Evolutionary conservation across 2,113 vertebrate genomes (phyloP).

Genomic region (Excalfactoria chinensis): DNA sequence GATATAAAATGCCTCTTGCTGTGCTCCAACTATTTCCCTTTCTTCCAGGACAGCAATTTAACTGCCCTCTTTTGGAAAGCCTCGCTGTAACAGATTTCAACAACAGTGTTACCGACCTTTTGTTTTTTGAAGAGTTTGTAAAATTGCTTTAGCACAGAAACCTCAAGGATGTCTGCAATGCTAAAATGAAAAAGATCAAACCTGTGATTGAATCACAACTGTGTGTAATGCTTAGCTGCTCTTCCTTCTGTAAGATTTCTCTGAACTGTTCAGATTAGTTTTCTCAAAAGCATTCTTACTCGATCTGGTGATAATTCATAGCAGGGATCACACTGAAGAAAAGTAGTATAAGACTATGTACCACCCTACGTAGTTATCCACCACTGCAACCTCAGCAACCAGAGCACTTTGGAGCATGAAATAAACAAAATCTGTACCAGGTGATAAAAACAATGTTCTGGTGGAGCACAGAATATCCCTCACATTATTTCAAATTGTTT

Average conservation of each 20-base stretch:
- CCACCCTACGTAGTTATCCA: not conserved
- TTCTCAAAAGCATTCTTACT: not conserved
- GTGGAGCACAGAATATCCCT: not conserved
- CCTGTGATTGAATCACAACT: not conserved
- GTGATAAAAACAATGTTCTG: not conserved
- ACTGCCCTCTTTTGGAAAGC: not conserved
- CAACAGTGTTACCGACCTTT: not conserved
- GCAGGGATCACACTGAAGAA: not conserved
- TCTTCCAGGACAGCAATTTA: not conserved
- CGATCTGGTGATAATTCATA: not conserved
- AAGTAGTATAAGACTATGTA: not conserved
- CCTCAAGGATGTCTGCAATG: not conserved
- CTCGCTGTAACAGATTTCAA: not conserved
- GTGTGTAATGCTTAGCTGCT: not conserved
- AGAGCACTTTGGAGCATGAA: not conserved
- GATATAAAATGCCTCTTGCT: not conserved
- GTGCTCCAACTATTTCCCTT: not conserved
- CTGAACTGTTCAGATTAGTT: not conserved
- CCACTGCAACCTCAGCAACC: not conserved
- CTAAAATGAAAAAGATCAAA: slow-evolving; percentile 4
- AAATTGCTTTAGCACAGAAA: not conserved
- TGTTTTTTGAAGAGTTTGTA: slow-evolving; percentile 8
- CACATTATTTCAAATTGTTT: not conserved
- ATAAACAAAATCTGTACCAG: not conserved
- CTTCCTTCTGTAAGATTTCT: not conserved